A percentile compares a stretch with the other conserved stretches of the same genome.
These are phyloP conservation scores for Oryzias javanicus DNA, from an alignment of 2,113 vertebrate species.

Conservation along the genomic window DNA sequence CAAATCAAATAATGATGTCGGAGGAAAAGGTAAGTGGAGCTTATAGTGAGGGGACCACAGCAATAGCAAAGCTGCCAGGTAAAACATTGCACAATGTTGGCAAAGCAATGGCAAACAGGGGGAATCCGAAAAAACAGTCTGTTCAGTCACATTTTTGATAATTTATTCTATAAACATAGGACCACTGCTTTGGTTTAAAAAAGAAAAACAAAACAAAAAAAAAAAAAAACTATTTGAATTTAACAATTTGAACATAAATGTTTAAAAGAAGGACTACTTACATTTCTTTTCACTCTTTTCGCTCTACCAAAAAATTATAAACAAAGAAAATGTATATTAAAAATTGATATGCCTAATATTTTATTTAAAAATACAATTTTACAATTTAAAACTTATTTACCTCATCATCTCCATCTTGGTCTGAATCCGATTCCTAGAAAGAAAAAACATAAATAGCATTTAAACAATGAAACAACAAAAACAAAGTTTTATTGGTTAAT, in stretches of 20 bases:
- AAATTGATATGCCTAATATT: background rate
- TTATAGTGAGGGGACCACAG: slow-evolving; percentile 70
- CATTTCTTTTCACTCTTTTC: slow-evolving; percentile 95
- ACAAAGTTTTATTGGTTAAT: background rate
- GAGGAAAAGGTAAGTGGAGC: slow-evolving; percentile 55
- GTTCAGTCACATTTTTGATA: background rate
- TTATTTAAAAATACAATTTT: background rate
- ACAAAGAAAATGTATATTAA: slow-evolving; percentile 18
- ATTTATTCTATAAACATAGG: no score
- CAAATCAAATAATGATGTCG: slow-evolving; percentile 3
- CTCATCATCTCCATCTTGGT: slow-evolving; percentile 95
- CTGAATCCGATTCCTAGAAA: slow-evolving; percentile 94
- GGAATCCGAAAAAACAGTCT: slow-evolving; percentile 19
- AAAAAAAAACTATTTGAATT: background rate
- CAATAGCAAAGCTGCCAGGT: slow-evolving; percentile 81
- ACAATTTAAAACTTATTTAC: slow-evolving; percentile 66
- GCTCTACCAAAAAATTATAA: slow-evolving; percentile 81
- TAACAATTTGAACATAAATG: background rate
- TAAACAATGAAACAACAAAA: background rate
- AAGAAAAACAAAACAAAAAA: no score
- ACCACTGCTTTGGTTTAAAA: background rate
- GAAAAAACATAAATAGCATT: slow-evolving; percentile 47
- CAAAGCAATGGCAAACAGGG: slow-evolving; percentile 35
- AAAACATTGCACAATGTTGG: slow-evolving; percentile 53
- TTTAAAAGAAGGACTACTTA: slow-evolving; percentile 76